phyloP scores from a whole-genome alignment of 1,140 invertebrate species.

The Drosophila neocordata region DNA sequence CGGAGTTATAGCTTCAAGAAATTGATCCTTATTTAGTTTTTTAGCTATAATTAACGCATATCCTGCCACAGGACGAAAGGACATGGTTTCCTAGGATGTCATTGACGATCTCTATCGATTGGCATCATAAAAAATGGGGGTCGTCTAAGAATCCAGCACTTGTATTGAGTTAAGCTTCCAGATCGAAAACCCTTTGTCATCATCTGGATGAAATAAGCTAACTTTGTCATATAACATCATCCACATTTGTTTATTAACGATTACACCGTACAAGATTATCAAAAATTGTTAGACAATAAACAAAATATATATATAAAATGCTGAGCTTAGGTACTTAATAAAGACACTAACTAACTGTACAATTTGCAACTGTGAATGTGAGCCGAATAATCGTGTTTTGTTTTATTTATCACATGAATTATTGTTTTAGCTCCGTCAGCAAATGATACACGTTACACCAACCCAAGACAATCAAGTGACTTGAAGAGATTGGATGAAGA shows the following conservation, averaged over 20 bases:
- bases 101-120: no score
- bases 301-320: slow-evolving; percentile 28
- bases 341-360: slow-evolving; percentile 57
- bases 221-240: no score
- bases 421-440: slow-evolving; percentile 27
- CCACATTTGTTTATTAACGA: slow-evolving; percentile 34
- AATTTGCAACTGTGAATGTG: slow-evolving; percentile 28
- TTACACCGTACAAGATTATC: slow-evolving; percentile 28
- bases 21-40: no score
- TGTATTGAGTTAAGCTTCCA: no score
- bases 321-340: slow-evolving; percentile 42
- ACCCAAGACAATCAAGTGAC: not conserved
- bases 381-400: slow-evolving; percentile 26
- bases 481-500: not conserved
- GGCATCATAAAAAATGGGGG: no score
- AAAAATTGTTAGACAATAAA: slow-evolving; percentile 16
- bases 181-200: no score
- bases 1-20: no score
- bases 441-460: slow-evolving; percentile 1
- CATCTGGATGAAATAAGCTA: no score
- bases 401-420: slow-evolving; percentile 61
- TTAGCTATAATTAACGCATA: no score
- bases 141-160: no score
- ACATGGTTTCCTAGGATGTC: no score
- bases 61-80: no score